Evolutionary conservation across 2,113 vertebrate genomes (phyloP).

Genomic region (Oncorhynchus masou): DNA sequence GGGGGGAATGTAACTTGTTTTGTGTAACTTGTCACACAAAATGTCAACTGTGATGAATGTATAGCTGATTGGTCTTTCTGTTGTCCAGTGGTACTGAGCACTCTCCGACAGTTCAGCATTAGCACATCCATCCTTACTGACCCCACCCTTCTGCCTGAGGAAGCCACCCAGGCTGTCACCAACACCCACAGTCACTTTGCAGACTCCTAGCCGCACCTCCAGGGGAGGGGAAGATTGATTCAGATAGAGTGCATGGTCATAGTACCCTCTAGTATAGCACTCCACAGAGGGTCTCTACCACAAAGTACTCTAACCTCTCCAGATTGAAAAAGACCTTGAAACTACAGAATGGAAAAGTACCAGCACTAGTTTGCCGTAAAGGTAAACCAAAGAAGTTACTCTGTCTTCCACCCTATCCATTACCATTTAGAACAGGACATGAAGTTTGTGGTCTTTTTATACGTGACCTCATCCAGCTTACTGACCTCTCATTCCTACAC

Average conservation of each 20-base stretch:
- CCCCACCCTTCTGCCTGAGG: constrained; percentile 81
- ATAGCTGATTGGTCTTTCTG: not conserved
- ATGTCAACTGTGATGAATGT: constrained; percentile 2
- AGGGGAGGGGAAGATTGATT: constrained; percentile 4
- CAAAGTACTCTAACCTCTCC: not conserved
- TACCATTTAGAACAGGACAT: not conserved
- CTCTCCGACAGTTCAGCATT: constrained; percentile 86
- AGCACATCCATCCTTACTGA: constrained; percentile 88
- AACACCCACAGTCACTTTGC: constrained; percentile 51
- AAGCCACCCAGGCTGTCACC: constrained; percentile 79
- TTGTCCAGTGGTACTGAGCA: constrained; percentile 83
- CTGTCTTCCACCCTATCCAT: constrained; percentile 25
- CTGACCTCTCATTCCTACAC: not conserved
- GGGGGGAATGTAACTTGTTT: not conserved
- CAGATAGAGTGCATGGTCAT: not conserved
- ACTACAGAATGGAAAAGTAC: constrained; percentile 1
- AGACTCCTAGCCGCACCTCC: constrained; percentile 62
- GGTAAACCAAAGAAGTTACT: constrained; percentile 5
- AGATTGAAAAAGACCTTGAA: not conserved
- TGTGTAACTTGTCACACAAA: no score
- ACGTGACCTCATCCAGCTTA: not conserved
- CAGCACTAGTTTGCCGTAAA: constrained; percentile 8
- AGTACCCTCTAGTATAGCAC: no score
- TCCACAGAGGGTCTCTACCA: no score
- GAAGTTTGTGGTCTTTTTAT: no score